Evolutionary conservation across 2,113 vertebrate species (phyloP).

Genomic region (Paradoxurus hermaphroditus): DNA sequence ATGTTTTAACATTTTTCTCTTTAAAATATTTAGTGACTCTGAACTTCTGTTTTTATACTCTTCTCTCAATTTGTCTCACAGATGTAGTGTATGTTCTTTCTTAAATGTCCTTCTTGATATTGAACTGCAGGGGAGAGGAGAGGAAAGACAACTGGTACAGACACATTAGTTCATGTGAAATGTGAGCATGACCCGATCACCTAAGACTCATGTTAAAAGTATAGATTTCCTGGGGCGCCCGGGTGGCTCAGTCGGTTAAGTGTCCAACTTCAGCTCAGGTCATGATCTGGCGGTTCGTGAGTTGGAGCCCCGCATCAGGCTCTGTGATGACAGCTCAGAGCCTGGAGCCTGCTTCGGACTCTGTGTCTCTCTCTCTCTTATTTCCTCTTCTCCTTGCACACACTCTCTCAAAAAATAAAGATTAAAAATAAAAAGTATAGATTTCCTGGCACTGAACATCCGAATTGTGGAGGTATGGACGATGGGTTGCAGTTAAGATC

Average conservation of each 20-base stretch:
- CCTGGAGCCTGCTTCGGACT: too few relatives aligned
- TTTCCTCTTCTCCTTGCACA: too few relatives aligned
- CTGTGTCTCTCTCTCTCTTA: too few relatives aligned
- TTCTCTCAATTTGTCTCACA: background rate
- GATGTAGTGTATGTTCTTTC: background rate
- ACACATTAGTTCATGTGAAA: background rate
- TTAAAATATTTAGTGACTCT: conserved; percentile 27
- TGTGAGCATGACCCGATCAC: background rate
- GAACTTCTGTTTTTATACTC: background rate
- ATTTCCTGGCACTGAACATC: background rate
- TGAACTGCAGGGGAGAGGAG: background rate
- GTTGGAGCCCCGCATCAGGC: too few relatives aligned
- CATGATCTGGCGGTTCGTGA: too few relatives aligned
- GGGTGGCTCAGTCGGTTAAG: too few relatives aligned
- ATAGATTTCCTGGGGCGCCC: background rate
- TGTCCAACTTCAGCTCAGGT: too few relatives aligned
- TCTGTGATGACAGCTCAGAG: too few relatives aligned
- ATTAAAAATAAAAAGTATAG: background rate
- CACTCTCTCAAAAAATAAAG: too few relatives aligned
- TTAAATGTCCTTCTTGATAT: background rate
- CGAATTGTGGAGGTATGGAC: background rate
- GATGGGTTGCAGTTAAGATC: background rate
- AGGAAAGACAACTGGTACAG: background rate
- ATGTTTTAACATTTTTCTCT: background rate
- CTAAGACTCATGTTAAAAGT: conserved; percentile 37